Evolutionary conservation across 2,888 invertebrate species (phyloP), one percentile per base, ranked within the genome.

Genomic region (Amphipyra tragopoginis): DNA sequence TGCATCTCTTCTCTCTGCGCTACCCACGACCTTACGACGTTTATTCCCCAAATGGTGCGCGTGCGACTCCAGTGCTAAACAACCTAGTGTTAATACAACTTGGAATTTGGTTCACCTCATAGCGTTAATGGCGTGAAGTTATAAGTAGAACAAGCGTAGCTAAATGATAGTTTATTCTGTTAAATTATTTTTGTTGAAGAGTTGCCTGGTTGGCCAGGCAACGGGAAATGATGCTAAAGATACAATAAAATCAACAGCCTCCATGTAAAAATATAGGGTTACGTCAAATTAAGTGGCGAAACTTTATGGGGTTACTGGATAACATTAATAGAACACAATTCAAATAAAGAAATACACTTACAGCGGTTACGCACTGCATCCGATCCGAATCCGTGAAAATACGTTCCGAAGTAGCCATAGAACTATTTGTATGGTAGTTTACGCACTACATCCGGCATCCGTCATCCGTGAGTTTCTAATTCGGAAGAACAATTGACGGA

Each of bases 91-190:
- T 14, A 40, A 43, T 48, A 49, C 48, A 40, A 57, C 15, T 15
- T 21, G 52, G 43, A 73, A 58, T 58, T 53, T 9, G 13, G 26
- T 53, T 95, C 97, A 75, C 96, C 96, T 50, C 60, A 48, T 66
- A 72, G 33, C 10, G 26, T 67, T 26, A 44, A 49, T 5, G 33
- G n/a, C 61, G 43, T 43, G 36, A 54, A 57, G 15, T 45, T 45
- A 29, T 59, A 10, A 15, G 53, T 72, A 76, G 72, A 61, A 65
- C 60, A 60, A 59, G 50, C 26, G 39, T 71, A 71, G 72, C 66
- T 76, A 72, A 56, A 34, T 54, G 42, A 50, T 71, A 55, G 45
- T 29, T 11, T 14, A 34, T 69, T 52, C 26, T 44, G 62, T 48
- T 52, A 49, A 68, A 66, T 67, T 72, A 49, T 65, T 72, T 53